Base-by-base conservation (phyloP, 2,797 vertebrate genomes). In the Cossypha heuglini region DNA sequence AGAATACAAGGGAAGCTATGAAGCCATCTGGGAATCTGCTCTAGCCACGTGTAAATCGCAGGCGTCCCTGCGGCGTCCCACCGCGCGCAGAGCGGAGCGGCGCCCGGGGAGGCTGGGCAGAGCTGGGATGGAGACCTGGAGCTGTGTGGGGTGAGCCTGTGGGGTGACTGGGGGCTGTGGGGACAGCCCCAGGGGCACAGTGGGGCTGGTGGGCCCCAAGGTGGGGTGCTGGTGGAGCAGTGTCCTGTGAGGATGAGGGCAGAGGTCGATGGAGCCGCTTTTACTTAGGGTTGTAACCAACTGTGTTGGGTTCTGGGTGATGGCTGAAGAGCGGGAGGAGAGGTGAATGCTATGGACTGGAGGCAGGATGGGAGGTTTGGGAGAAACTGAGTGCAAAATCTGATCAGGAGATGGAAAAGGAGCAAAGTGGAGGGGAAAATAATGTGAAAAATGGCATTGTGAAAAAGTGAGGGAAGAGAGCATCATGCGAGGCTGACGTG, bases 11-110 rank as follows among this genome's bases (percentile, higher is more conserved):
- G 94, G 92, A 96, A 97, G 62, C 95, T 93, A 14, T 2, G 95
- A 91, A 90, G 94, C 94, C 96, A 96, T 95, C 92, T 96, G 93
- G 95, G 96, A 96, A 96, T 96, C 91, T 94, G 91, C 89, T 96
- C 88, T 89, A 80, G 92, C 75, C 88, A 77, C 19, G 28, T 83
- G 92, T 63, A n/a, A 59, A 16, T 73, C 10, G 5, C 61, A 5
- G 10, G 6, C 45, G 54, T 82, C 80, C 86, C 18, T 66, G 86
- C 4, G 11, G 88, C 80, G 85, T 75, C 54, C 48, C 84, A 4
- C 48, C 11, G 48, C 0, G 38, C 1, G 4, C 92, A 87, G 88
- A 90, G 69, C 29, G 26, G 3, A 26, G 58, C 57, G 0, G 73
- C 16, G 1, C 72, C 49, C 5, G 3, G 75, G 82, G 31, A 74